These are phyloP conservation scores for Rhizomys pruinosus DNA, from an alignment of 2,113 vertebrate genomes.

Conservation along the genomic window DNA sequence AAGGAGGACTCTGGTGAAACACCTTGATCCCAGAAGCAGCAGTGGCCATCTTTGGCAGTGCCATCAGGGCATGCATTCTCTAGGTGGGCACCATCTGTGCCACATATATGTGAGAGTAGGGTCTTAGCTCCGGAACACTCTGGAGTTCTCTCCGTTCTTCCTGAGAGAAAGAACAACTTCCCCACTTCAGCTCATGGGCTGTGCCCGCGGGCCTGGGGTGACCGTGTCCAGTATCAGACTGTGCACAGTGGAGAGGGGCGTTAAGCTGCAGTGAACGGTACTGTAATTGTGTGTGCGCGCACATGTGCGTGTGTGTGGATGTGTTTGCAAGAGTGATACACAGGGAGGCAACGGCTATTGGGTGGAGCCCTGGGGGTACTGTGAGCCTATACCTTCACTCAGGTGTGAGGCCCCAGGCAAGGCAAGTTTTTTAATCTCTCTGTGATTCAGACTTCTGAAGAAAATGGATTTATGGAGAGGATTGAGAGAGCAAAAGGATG, in stretches of 20 bases:
- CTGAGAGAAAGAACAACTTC: background rate
- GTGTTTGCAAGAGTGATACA: background rate
- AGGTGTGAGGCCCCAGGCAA: background rate
- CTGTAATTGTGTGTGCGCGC: background rate
- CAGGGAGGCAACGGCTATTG: background rate
- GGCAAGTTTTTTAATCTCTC: background rate
- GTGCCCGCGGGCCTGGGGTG: background rate
- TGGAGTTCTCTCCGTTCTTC: fast-evolving
- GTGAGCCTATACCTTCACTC: too few relatives aligned
- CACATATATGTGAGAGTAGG: fast-evolving
- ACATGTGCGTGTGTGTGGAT: too few relatives aligned
- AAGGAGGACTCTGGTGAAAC: background rate
- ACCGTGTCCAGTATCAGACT: background rate
- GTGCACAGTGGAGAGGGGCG: background rate
- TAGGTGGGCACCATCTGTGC: too few relatives aligned
- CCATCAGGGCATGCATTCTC: background rate
- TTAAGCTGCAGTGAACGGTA: fast-evolving
- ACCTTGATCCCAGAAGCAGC: background rate
- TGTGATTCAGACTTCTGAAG: background rate
- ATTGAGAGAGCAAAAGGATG: background rate
- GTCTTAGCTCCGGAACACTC: background rate
- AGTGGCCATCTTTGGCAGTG: too few relatives aligned
- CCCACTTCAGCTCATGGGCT: background rate
- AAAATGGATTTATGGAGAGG: fast-evolving
- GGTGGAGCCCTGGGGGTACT: background rate